phyloP scores from a whole-genome alignment of 2,113 vertebrate genomes.

The Melanerpes aurifrons region DNA sequence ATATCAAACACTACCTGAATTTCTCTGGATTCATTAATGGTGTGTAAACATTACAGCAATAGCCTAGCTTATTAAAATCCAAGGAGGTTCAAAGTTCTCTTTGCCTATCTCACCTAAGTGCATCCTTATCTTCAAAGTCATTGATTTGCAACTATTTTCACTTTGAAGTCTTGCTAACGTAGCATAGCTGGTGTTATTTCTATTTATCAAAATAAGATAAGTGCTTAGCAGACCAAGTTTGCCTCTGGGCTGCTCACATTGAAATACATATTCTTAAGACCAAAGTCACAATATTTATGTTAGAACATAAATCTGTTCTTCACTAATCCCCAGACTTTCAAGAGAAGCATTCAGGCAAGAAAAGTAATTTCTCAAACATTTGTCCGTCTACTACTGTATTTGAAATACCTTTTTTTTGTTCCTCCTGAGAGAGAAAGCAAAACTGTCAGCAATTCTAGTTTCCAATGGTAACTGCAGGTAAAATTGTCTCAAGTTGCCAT shows the following conservation, averaged over 20 bases:
- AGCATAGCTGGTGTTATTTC: neutral
- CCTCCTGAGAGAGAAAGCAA: neutral
- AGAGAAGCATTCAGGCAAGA: neutral
- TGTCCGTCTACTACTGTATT: neutral
- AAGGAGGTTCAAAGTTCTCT: slow-evolving; percentile 36
- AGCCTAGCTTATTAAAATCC: slow-evolving; percentile 24
- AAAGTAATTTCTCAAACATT: neutral
- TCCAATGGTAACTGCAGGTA: neutral
- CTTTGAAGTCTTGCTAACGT: neutral
- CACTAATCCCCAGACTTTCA: neutral
- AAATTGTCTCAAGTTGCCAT: neutral
- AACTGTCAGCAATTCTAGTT: neutral
- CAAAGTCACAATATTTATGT: neutral
- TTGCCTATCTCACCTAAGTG: slow-evolving; percentile 10
- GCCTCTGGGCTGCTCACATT: neutral
- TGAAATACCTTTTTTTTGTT: neutral
- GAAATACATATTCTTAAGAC: neutral
- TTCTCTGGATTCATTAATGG: neutral
- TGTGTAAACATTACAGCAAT: neutral
- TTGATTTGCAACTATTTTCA: neutral
- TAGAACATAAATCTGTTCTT: neutral
- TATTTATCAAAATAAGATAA: slow-evolving; percentile 2
- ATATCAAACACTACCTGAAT: neutral
- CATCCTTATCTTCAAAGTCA: slow-evolving; percentile 45
- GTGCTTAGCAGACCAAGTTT: neutral